Conservation (phyloP, 2,113 vertebrate genomes). For the Panthera uncia region DNA sequence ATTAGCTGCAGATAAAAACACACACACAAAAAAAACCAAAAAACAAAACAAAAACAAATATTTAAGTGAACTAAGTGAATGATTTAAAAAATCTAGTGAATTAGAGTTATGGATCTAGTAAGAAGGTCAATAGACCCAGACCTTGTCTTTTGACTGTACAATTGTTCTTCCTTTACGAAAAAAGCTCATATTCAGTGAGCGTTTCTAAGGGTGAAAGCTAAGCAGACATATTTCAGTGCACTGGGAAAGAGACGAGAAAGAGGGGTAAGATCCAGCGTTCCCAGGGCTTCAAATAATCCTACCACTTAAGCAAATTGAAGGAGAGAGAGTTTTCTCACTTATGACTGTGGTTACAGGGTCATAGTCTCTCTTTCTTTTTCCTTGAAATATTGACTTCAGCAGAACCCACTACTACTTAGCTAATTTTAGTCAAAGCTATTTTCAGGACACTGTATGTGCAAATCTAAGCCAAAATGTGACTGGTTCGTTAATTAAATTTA, state of each 20-base stretch:
- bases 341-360: not conserved
- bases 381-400: not conserved
- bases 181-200: not conserved
- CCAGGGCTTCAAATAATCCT: not conserved
- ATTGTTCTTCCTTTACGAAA: not conserved
- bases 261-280: not conserved
- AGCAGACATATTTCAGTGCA: not conserved
- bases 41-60: not conserved
- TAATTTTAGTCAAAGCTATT: not conserved
- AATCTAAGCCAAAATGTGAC: not conserved
- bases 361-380: conserved; percentile 33
- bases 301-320: conserved; percentile 3
- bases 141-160: not conserved
- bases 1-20: not conserved
- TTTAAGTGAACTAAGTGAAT: not conserved
- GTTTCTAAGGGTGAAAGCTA: not conserved
- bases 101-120: not conserved
- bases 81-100: not conserved
- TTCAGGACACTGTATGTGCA: not conserved
- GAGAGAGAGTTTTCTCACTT: not conserved
- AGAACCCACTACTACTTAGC: not conserved
- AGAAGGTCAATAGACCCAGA: not conserved
- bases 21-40: not conserved
- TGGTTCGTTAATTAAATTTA: conserved; percentile 50
- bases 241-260: not conserved